Evolutionary conservation across 1,140 invertebrate genomes (phyloP), one percentile per base, ranked within the genome.

Genomic region (Drosophila prosaltans): DNA sequence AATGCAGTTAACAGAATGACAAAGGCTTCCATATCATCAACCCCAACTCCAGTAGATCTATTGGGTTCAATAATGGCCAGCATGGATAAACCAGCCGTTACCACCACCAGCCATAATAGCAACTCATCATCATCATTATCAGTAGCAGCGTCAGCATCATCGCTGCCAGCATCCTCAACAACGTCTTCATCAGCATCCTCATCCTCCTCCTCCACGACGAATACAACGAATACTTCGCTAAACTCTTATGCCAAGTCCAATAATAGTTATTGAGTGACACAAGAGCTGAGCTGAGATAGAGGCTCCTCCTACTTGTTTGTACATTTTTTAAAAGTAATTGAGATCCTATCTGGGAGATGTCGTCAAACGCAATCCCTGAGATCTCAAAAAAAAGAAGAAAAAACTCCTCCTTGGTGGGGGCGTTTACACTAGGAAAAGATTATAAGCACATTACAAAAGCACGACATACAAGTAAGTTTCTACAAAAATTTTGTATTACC

Each of bases 21-120:
- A 26, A 66, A 80, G 6, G 21, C 74, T 6, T 36, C 32, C 32
- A 36, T 36, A 4, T 36, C 32, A 36, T 36, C 32, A 1, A 65
- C 64, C 24, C 71, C 64, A 4, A 71, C 74, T 11, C 74, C 74
- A 43, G 79, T 85, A 2, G 91, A 92, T 77, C 76, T 92, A 28
- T 73, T 92, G 30, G 91, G 91, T 59, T 91, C 91, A 9, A 92
- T 92, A 2, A 91, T 92, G 90, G 91, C 91, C 57, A 90, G 91
- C 73, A 92, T 92, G 91, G 91, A 92, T 73, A 91, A 85, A 69
- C 74, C 59, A 60, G 45, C 61, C 45, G 65, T 24, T 4, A 62
- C 74, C 30, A 65, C 61, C 54, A 16, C 16, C 16, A 48, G 16
- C 21, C 28, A 30, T 30, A 48, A 2, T 16, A 24, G 7, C 45